Evolutionary conservation across 2,113 vertebrate species (phyloP).

Genomic region (Egretta garzetta): DNA sequence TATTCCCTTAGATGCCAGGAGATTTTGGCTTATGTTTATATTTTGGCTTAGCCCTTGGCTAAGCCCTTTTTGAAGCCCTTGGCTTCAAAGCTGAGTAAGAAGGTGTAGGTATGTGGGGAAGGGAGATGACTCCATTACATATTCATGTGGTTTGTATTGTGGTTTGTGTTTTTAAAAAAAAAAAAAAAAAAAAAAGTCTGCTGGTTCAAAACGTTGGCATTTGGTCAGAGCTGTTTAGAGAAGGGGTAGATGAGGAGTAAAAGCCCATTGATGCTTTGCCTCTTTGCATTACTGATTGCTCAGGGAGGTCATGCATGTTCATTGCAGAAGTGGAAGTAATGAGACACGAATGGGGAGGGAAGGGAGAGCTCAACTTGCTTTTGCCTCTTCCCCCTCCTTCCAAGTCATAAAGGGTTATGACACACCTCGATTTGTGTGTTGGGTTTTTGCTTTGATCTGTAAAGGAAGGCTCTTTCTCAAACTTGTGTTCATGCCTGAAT

Average conservation of each 20-base stretch:
- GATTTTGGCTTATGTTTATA: background rate
- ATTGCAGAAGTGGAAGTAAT: background rate
- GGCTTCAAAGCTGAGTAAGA: background rate
- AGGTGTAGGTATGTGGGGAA: background rate
- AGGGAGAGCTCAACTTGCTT: background rate
- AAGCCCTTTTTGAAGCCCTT: background rate
- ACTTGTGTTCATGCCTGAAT: background rate
- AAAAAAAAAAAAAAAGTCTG: background rate
- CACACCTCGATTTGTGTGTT: fast-evolving
- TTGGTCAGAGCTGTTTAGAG: background rate
- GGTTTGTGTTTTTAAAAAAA: background rate
- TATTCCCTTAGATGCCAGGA: background rate
- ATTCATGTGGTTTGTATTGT: background rate
- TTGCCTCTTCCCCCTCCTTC: background rate
- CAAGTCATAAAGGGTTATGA: background rate
- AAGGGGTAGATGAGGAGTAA: background rate
- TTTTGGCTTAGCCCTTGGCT: background rate
- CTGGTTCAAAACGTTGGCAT: fast-evolving
- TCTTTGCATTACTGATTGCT: background rate
- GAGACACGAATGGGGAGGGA: background rate
- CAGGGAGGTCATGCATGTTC: background rate
- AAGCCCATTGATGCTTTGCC: background rate
- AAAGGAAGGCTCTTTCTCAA: background rate
- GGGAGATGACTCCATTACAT: background rate
- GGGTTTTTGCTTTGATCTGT: background rate